Evolutionary conservation across 2,888 invertebrate genomes (phyloP), one percentile per base, ranked within the genome.

Genomic region (Ophraella communa): DNA sequence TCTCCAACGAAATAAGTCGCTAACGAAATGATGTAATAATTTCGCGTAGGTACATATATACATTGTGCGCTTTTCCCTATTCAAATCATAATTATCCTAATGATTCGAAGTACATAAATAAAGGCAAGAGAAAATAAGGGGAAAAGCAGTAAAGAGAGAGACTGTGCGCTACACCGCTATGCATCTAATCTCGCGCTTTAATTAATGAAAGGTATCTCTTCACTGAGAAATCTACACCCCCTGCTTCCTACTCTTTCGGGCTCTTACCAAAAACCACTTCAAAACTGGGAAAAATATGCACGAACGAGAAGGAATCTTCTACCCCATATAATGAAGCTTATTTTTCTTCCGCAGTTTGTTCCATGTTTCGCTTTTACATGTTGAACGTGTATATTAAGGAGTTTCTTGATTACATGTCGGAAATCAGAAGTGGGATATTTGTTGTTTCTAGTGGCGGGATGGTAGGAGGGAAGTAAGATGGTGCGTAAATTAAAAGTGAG

Each of bases 341-440:
- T 67, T 67, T 67, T 67, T 67, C 64, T 62, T 62, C 62, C 58
- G 62, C 58, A 59, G 62, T 57, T 62, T 58, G 52, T n/a, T n/a
- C 52, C 44, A 39, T 52, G 60, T 52, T 60, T 53, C 52, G 60
- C 44, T 57, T n/a, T 57, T 47, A 53, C 60, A 60, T 53, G 52
- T 53, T 60, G 44, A 66, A 63, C 66, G 60, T 66, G 66, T 66
- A 66, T 63, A 60, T 66, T 66, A 66, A 66, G 52, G 63, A 66
- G 60, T 60, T 63, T 56, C 66, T 63, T 66, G 63, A 66, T 66
- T 66, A 60, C 54, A 60, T 60, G 60, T 63, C 63, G 59, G 62
- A 27, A 27, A 65, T 58, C 58, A 65, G 62, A 65, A 65, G 65
- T 62, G 58, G 55, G 49, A 62, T 62, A 66, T 66, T 66, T 62